Evolutionary conservation across 2,888 invertebrate species (phyloP).

Genomic region (Eledona agricola): DNA sequence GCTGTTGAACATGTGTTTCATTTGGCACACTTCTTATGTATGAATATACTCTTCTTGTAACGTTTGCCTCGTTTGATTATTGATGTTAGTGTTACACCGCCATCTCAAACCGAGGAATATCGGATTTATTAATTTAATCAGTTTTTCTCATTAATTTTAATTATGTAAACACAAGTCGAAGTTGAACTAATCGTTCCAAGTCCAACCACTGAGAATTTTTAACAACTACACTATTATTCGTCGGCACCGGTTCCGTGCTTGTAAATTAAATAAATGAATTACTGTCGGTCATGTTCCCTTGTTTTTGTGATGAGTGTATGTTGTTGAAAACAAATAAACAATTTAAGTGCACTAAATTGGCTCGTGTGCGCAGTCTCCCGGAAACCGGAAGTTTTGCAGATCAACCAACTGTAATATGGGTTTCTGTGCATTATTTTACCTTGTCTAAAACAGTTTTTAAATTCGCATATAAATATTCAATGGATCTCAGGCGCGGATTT

Average conservation of each 20-base stretch:
- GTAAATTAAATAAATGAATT: too few relatives aligned
- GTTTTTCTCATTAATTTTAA: slow-evolving; percentile 17
- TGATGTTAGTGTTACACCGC: slow-evolving; percentile 33
- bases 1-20: slow-evolving; percentile 43
- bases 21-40: slow-evolving; percentile 43
- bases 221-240: too few relatives aligned
- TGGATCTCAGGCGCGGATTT: slow-evolving; percentile 27
- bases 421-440: slow-evolving; percentile 38
- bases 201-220: too few relatives aligned
- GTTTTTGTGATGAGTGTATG: slow-evolving; percentile 34
- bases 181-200: too few relatives aligned
- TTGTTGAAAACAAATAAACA: slow-evolving; percentile 42
- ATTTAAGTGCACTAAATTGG: slow-evolving; percentile 49
- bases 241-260: too few relatives aligned
- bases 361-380: slow-evolving; percentile 51
- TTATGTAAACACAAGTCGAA: slow-evolving; percentile 28
- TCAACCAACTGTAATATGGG: slow-evolving; percentile 51
- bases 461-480: too few relatives aligned
- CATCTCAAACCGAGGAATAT: slow-evolving; percentile 15
- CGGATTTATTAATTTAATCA: slow-evolving; percentile 30
- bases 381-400: slow-evolving; percentile 51
- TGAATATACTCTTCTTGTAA: slow-evolving; percentile 17
- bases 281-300: slow-evolving; percentile 18
- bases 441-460: slow-evolving; percentile 24
- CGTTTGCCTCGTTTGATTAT: slow-evolving; percentile 10